phyloP scores from a whole-genome alignment of 2,888 invertebrate species.

The Perithous albicinctus region DNA sequence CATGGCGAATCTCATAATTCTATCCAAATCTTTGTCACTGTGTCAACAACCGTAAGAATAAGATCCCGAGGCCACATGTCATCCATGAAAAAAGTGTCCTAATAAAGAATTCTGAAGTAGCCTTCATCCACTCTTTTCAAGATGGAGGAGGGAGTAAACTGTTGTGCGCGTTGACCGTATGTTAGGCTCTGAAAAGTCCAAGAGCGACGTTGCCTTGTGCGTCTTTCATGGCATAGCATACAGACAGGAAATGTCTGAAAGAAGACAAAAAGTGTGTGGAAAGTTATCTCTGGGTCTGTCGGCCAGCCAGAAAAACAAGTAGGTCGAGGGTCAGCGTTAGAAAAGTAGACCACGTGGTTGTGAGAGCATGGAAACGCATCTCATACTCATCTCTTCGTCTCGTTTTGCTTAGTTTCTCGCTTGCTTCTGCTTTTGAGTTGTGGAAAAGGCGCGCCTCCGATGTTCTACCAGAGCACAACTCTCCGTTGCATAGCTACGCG shows the following conservation, averaged over 20 bases:
- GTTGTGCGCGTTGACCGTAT: background rate
- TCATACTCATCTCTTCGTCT: slow-evolving; percentile 11
- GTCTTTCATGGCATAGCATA: background rate
- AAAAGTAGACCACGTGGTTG: slow-evolving; percentile 45
- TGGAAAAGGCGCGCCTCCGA: slow-evolving; percentile 31
- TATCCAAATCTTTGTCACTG: too few relatives aligned
- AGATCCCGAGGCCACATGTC: background rate
- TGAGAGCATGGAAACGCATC: slow-evolving; percentile 39
- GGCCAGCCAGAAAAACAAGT: slow-evolving; percentile 27
- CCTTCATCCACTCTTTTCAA: background rate
- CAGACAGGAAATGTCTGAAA: background rate
- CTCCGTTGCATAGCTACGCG: slow-evolving; percentile 8
- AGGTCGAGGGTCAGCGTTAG: slow-evolving; percentile 51
- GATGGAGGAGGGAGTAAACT: background rate
- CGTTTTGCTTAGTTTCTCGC: slow-evolving; percentile 4
- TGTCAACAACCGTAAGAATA: background rate
- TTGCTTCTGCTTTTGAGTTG: slow-evolving; percentile 11
- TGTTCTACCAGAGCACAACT: slow-evolving; percentile 49
- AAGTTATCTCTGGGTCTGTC: slow-evolving; percentile 28
- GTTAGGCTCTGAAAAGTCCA: background rate
- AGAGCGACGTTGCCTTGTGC: background rate
- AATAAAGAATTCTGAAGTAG: background rate
- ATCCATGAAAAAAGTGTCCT: background rate
- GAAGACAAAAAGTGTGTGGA: slow-evolving; percentile 24
- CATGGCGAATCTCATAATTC: background rate